Evolutionary conservation across 2,797 vertebrate genomes (phyloP).

Genomic region (Ptychadena robeensis): DNA sequence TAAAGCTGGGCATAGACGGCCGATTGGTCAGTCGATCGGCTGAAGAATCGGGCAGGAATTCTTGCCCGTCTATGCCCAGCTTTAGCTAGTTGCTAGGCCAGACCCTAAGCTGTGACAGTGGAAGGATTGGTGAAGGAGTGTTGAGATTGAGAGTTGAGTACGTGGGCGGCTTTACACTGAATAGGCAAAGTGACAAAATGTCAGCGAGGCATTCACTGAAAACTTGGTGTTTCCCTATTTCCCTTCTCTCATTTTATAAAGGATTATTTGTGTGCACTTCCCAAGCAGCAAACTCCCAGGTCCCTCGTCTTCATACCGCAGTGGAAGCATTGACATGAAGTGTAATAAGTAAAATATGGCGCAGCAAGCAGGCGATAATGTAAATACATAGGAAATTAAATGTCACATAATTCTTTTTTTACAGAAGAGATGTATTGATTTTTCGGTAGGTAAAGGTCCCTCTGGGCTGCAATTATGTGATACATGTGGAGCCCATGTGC

Average conservation of each 20-base stretch:
- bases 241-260: neutral
- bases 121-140: no score
- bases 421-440: neutral
- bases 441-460: neutral
- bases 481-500: neutral
- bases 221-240: no score
- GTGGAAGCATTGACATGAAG: neutral
- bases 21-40: no score
- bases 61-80: no score
- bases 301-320: neutral
- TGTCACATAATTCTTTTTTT: neutral
- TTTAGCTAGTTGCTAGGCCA: no score
- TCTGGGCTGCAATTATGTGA: neutral
- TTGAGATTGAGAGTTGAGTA: no score
- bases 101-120: no score
- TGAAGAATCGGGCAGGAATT: no score
- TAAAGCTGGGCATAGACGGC: no score
- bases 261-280: neutral
- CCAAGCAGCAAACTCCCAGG: neutral
- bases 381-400: neutral
- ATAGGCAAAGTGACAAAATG: no score
- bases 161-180: no score
- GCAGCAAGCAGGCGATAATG: neutral
- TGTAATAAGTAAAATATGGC: neutral
- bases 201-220: no score